These are phyloP conservation scores for Barbus barbus DNA, from an alignment of 2,113 vertebrate genomes.

Conservation along the genomic window DNA sequence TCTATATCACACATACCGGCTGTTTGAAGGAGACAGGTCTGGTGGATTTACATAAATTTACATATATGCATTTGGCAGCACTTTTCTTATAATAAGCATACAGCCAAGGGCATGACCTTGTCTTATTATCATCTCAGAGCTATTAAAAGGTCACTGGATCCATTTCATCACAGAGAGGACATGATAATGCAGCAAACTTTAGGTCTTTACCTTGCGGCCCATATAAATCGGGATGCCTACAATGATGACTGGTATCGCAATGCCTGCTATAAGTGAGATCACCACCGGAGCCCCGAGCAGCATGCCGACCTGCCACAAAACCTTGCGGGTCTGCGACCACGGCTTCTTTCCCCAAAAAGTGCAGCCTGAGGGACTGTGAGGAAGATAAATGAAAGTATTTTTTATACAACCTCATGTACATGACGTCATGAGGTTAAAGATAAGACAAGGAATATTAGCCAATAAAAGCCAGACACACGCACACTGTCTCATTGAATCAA, in stretches of 20 bases:
- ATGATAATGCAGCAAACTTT: neutral
- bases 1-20: neutral
- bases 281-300: constrained; percentile 85
- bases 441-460: neutral
- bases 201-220: constrained; percentile 80
- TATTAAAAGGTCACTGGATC: neutral
- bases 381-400: constrained; percentile 36
- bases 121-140: constrained; percentile 1
- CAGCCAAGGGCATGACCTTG: neutral
- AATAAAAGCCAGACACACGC: constrained; percentile 24
- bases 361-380: constrained; percentile 84
- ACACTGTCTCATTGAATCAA: neutral
- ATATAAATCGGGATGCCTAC: constrained; percentile 88
- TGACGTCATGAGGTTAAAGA: neutral
- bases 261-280: constrained; percentile 83
- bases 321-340: constrained; percentile 83
- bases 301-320: constrained; percentile 89
- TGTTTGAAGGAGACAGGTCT: neutral
- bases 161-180: neutral
- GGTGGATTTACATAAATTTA: constrained; percentile 24
- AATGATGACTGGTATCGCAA: constrained; percentile 86
- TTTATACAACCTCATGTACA: neutral
- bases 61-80: constrained; percentile 16
- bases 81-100: constrained; percentile 4
- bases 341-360: constrained; percentile 91